phyloP scores from a whole-genome alignment of 2,888 invertebrate species.

The Girardia tigrina region DNA sequence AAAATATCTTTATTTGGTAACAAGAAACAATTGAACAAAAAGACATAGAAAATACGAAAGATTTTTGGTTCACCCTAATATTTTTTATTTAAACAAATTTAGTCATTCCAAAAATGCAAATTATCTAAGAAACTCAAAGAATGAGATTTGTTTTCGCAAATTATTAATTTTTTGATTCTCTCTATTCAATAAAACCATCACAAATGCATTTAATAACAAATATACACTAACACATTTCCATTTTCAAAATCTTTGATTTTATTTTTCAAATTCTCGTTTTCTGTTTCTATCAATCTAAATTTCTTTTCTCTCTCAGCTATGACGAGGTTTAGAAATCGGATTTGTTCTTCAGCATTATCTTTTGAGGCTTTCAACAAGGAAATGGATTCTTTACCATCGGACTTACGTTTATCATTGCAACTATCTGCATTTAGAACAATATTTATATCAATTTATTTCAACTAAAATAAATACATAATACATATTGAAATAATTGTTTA shows the following conservation, averaged over 20 bases:
- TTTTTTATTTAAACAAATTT: too few relatives aligned
- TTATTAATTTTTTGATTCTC: not conserved
- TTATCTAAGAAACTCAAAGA: too few relatives aligned
- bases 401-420: not conserved
- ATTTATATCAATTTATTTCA: not conserved
- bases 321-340: slow-evolving; percentile 79
- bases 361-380: slow-evolving; percentile 20
- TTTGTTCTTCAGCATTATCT: slow-evolving; percentile 41
- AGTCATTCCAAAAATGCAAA: too few relatives aligned
- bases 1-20: too few relatives aligned
- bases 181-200: not conserved
- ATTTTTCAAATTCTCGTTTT: slow-evolving; percentile 53
- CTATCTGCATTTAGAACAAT: slow-evolving; percentile 5
- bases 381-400: not conserved
- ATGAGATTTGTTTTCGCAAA: too few relatives aligned
- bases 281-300: slow-evolving; percentile 58
- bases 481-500: too few relatives aligned
- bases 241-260: slow-evolving; percentile 36
- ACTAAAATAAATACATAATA: too few relatives aligned
- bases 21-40: too few relatives aligned
- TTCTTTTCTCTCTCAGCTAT: slow-evolving; percentile 93
- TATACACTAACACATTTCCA: not conserved
- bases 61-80: too few relatives aligned
- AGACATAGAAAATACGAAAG: too few relatives aligned
- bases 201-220: not conserved